Evolutionary conservation across 2,113 vertebrate species (phyloP).

Genomic region (Neogale vison): DNA sequence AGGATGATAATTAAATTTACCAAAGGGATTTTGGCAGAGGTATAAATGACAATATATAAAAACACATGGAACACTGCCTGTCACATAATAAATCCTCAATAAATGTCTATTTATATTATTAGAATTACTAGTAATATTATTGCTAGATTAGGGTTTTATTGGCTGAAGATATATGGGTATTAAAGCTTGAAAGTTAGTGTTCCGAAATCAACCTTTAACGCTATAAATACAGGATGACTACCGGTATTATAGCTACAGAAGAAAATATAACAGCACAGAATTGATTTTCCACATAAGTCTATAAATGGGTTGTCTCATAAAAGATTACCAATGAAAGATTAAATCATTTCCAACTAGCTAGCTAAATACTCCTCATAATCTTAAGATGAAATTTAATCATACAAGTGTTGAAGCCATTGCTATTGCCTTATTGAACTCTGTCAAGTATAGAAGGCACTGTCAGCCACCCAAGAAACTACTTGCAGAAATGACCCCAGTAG

Average conservation of each 20-base stretch:
- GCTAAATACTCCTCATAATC: constrained; percentile 27
- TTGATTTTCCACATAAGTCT: constrained; percentile 58
- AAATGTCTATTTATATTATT: not conserved
- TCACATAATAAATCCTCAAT: not conserved
- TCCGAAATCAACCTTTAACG: constrained; percentile 27
- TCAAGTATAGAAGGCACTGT: constrained; percentile 23
- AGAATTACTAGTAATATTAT: constrained; percentile 24
- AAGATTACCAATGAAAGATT: constrained; percentile 30
- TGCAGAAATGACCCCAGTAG: constrained; percentile 55
- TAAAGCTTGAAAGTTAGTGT: constrained; percentile 12
- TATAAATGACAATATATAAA: not conserved
- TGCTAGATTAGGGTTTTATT: constrained; percentile 32
- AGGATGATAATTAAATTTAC: not conserved
- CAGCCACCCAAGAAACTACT: constrained; percentile 56
- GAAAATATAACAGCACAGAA: constrained; percentile 51
- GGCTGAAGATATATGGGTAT: constrained; percentile 23
- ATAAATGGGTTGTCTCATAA: constrained; percentile 59
- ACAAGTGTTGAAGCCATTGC: constrained; percentile 35
- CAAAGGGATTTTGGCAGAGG: not conserved
- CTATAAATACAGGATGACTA: constrained; percentile 19
- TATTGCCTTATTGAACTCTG: constrained; percentile 47
- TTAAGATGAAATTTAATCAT: constrained; percentile 63
- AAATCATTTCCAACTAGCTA: constrained; percentile 57
- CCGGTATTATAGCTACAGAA: not conserved
- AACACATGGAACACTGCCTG: not conserved